Evolutionary conservation across 2,888 invertebrate species (phyloP), one percentile per base, ranked within the genome.

Genomic region (Trachelus tabidus): DNA sequence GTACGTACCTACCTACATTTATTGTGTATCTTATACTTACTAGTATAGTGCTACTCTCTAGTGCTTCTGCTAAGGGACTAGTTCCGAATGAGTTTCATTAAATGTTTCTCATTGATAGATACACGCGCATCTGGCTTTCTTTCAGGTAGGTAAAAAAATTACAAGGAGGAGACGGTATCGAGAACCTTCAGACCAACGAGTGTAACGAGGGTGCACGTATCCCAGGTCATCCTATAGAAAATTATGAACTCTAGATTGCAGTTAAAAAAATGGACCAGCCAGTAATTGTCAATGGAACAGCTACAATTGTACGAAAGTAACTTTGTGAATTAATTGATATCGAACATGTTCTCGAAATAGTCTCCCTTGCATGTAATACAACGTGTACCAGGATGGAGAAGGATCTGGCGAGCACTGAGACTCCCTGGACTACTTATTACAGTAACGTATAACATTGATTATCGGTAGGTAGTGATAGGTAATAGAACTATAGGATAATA

Each of bases 31-130:
- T 40, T 76, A 68, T 56, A 34, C 75, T 76, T 77, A 69, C 56
- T 56, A 56, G 69, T 77, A 68, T 75, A 74, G 73, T 40, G 73
- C 77, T 76, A 35, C 74, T 77, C 56, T 69, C 76, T 74, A 37
- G 11, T 81, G 76, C 11, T n/a, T 73, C 31, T 71, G 78, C 79
- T 81, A 81, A 56, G 56, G 81, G 83, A 83, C 82, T 83, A 83
- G 82, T 83, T 82, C 79, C 77, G 81, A 81, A 71, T 77, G 78
- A 83, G 78, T 79, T 71, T 71, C 71, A 34, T 71, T 56, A 56
- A 56, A 56, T 9, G 23, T 15, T 56, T 56, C 56, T 56, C 56
- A 56, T 56, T 56, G 56, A 23, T 56, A 56, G 23, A 56, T 56
- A 56, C 23, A 23, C 23, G 56, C 56, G 56, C 9, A 23, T 56